Conservation (phyloP, 1,140 invertebrate species). For the Caerostris extrusa region DNA sequence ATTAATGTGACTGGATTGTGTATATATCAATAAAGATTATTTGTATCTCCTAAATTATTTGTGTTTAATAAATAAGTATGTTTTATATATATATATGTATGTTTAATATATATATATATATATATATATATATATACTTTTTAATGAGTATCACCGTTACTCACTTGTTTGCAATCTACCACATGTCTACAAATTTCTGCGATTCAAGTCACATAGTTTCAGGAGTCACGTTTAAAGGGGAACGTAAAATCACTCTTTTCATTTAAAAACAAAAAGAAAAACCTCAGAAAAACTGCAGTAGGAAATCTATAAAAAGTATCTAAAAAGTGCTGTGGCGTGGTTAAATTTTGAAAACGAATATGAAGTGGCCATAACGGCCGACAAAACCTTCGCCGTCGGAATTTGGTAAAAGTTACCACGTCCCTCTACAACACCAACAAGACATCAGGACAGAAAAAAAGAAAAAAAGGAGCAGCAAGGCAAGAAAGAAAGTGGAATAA, state of each 20-base stretch:
- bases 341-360: conserved; percentile 39
- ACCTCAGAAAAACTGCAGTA: not conserved
- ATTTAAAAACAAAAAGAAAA: not conserved
- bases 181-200: not conserved
- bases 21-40: no score
- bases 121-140: no score
- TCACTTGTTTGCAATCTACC: not conserved
- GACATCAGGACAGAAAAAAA: not conserved
- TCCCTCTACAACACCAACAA: not conserved
- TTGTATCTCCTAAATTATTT: no score
- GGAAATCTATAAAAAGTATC: not conserved
- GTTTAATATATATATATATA: no score
- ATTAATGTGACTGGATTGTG: no score
- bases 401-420: not conserved
- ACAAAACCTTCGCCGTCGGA: no score
- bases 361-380: not conserved
- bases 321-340: not conserved
- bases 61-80: no score
- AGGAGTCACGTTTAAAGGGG: not conserved
- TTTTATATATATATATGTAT: no score
- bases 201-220: not conserved
- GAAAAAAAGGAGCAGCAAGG: not conserved
- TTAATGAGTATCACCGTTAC: not conserved
- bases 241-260: not conserved
- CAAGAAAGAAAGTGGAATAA: not conserved